Evolutionary conservation across 2,113 vertebrate genomes (phyloP).

Genomic region (Mesoclemmys tuberculata): DNA sequence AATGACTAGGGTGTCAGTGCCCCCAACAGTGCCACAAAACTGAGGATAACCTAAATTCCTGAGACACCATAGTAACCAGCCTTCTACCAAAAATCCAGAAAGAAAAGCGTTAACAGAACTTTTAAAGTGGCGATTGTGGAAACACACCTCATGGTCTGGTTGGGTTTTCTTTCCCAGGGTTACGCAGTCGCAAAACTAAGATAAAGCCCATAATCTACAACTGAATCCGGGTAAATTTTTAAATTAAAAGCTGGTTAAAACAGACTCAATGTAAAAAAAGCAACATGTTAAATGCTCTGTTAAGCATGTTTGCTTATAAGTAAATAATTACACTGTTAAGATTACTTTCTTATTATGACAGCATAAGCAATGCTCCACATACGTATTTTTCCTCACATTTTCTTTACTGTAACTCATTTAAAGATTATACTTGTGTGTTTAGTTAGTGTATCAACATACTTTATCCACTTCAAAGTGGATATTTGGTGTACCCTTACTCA

Average conservation of each 20-base stretch:
- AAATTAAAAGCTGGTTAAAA: background rate
- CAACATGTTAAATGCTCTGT: background rate
- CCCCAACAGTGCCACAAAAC: conserved; percentile 31
- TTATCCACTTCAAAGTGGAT: background rate
- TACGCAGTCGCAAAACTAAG: background rate
- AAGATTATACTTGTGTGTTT: background rate
- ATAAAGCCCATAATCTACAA: background rate
- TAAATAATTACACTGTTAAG: background rate
- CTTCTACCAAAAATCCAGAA: conserved; percentile 51
- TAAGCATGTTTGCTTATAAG: background rate
- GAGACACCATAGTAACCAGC: conserved; percentile 23
- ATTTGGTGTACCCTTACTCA: background rate
- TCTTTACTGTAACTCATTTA: background rate
- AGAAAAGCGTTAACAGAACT: background rate
- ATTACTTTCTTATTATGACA: background rate
- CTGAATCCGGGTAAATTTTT: background rate
- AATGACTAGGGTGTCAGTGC: conserved; percentile 60
- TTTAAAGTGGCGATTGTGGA: background rate
- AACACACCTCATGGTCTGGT: background rate
- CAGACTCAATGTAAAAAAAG: background rate
- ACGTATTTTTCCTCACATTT: background rate
- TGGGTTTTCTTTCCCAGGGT: background rate
- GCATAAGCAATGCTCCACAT: background rate
- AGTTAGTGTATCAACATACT: background rate
- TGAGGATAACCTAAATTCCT: conserved; percentile 10